Percentiles rank a stretch among this genome's conserved stretches.
Evolutionary conservation across 2,797 vertebrate species (phyloP).

Genomic region (Danio aesculapii): DNA sequence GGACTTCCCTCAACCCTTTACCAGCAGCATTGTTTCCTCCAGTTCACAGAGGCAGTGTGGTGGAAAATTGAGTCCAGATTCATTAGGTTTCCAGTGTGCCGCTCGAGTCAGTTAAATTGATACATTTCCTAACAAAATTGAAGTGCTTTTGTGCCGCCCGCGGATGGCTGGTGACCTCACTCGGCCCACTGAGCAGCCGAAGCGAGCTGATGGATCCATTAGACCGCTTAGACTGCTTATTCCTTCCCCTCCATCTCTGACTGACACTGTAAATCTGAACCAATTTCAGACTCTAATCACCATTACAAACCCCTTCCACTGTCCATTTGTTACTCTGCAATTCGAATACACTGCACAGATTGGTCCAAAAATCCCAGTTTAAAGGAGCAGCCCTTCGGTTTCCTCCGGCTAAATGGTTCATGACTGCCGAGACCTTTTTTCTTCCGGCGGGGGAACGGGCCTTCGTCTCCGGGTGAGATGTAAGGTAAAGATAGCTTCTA

Average conservation of each 20-base stretch:
- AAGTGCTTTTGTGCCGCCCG: constrained; percentile 99
- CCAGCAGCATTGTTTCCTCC: constrained; percentile 98
- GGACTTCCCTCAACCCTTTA: constrained; percentile 89
- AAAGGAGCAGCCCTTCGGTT: constrained; percentile 78
- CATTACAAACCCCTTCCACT: constrained; percentile 99
- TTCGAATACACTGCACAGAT: constrained; percentile 88
- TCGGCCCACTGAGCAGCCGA: constrained; percentile 98
- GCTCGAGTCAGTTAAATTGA: constrained; percentile 99
- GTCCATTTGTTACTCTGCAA: constrained; percentile 96
- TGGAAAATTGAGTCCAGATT: constrained; percentile 99
- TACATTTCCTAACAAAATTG: constrained; percentile 99
- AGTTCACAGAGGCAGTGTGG: constrained; percentile 98
- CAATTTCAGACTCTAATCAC: constrained; percentile 99
- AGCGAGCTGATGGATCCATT: constrained; percentile 99
- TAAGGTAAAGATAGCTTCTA: constrained; percentile 52
- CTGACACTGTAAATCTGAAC: constrained; percentile 99
- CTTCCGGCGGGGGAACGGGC: constrained; percentile 72
- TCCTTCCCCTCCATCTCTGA: constrained; percentile 92
- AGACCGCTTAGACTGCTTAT: constrained; percentile 96
- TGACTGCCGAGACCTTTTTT: constrained; percentile 80
- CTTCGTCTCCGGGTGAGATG: constrained; percentile 60
- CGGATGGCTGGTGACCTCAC: constrained; percentile 99
- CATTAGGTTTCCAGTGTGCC: constrained; percentile 98
- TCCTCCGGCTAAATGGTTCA: constrained; percentile 87
- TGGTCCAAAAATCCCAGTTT: constrained; percentile 91